phyloP scores from a whole-genome alignment of 2,113 vertebrate species.

The Rhinopomastus cyanomelas region DNA sequence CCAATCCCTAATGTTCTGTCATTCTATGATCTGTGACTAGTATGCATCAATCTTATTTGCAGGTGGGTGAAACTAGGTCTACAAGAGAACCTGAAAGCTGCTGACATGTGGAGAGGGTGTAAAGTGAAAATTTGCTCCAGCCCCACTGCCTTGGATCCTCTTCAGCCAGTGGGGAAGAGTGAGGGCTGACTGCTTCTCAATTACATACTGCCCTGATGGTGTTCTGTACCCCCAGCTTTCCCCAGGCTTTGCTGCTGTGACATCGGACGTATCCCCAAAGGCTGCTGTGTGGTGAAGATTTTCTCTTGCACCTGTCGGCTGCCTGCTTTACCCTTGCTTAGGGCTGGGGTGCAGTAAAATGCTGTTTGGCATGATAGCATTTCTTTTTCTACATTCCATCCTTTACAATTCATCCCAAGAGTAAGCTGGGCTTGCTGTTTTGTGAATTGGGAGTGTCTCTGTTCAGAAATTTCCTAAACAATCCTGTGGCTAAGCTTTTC shows the following conservation, averaged over 20 bases:
- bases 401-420: neutral
- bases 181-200: neutral
- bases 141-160: fast-evolving
- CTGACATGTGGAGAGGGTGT: neutral
- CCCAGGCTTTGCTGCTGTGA: neutral
- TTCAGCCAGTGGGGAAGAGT: neutral
- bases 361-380: fast-evolving
- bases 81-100: neutral
- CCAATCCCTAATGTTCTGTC: no score
- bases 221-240: neutral
- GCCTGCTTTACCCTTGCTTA: neutral
- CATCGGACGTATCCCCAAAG: fast-evolving
- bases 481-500: neutral
- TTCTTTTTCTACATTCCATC: neutral
- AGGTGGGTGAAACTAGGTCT: neutral
- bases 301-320: neutral
- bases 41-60: neutral
- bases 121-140: neutral
- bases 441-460: fast-evolving
- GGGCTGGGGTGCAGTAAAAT: neutral
- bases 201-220: neutral
- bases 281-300: neutral
- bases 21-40: neutral
- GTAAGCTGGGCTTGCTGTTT: neutral
- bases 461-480: neutral